Conservation (phyloP, 2,113 vertebrate genomes). For the Nesoenas mayeri region DNA sequence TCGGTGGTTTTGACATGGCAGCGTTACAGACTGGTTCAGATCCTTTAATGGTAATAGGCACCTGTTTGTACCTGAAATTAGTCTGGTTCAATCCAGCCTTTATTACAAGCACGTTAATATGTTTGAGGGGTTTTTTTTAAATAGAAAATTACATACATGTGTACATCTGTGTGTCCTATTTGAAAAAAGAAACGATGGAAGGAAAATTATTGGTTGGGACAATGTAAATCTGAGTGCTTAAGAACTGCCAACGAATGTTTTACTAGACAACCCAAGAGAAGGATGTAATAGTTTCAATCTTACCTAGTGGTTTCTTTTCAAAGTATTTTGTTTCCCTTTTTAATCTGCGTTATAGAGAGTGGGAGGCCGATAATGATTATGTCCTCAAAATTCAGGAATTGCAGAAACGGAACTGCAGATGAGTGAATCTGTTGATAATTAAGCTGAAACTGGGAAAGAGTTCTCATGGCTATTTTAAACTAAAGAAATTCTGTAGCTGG, state of each 20-base stretch:
- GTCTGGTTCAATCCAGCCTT: background rate
- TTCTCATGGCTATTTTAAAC: background rate
- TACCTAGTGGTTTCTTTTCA: background rate
- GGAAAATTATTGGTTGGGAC: background rate
- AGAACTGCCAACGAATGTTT: background rate
- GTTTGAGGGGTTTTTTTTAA: background rate
- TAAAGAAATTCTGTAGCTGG: background rate
- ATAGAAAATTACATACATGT: background rate
- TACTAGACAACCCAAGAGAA: background rate
- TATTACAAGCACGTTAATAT: background rate
- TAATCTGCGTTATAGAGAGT: background rate
- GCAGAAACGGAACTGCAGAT: background rate
- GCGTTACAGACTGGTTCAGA: background rate
- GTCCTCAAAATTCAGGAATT: background rate
- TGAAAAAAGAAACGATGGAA: background rate
- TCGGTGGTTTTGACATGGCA: background rate
- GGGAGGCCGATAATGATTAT: background rate
- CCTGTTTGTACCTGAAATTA: background rate
- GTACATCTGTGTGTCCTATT: background rate
- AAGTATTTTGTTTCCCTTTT: background rate
- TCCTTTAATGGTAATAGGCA: background rate
- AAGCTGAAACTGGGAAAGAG: background rate
- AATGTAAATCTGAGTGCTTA: background rate
- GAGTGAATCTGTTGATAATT: background rate
- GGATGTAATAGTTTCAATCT: background rate